phyloP scores from a whole-genome alignment of 2,797 vertebrate genomes.

The Australoheros facetus region DNA sequence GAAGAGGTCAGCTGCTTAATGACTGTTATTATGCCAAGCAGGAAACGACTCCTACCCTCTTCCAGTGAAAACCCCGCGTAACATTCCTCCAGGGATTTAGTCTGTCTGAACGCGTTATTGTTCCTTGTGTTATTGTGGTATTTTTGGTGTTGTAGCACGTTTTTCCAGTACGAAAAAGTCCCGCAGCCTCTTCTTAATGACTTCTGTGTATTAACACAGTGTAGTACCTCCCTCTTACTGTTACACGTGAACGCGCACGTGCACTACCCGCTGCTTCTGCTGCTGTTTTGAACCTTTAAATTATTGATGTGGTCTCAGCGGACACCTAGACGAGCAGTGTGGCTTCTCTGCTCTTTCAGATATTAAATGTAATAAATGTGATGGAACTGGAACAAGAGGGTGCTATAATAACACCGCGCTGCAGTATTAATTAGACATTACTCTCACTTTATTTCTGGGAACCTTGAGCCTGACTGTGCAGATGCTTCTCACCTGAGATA shows the following conservation, averaged over 20 bases:
- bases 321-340: slow-evolving; percentile 51
- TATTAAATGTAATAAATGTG: slow-evolving; percentile 30
- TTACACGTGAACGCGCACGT: slow-evolving; percentile 27
- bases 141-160: background rate
- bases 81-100: slow-evolving; percentile 48
- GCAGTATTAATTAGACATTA: slow-evolving; percentile 10
- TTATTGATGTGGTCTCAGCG: slow-evolving; percentile 83
- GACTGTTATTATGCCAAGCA: slow-evolving; percentile 54
- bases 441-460: background rate
- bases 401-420: background rate
- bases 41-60: slow-evolving; percentile 52
- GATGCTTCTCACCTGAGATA: slow-evolving; percentile 2
- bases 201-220: slow-evolving; percentile 3
- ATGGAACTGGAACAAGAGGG: slow-evolving; percentile 12
- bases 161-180: background rate
- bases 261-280: slow-evolving; percentile 53
- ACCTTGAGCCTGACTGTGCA: slow-evolving; percentile 1
- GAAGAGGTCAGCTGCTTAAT: slow-evolving; percentile 72
- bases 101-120: background rate
- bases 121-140: background rate
- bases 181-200: background rate
- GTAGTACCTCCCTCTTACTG: background rate
- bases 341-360: slow-evolving; percentile 32
- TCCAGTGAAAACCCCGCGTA: slow-evolving; percentile 29
- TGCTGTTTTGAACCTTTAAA: slow-evolving; percentile 84